Conservation (phyloP, 2,113 vertebrate genomes). For the Okapia johnstoni region DNA sequence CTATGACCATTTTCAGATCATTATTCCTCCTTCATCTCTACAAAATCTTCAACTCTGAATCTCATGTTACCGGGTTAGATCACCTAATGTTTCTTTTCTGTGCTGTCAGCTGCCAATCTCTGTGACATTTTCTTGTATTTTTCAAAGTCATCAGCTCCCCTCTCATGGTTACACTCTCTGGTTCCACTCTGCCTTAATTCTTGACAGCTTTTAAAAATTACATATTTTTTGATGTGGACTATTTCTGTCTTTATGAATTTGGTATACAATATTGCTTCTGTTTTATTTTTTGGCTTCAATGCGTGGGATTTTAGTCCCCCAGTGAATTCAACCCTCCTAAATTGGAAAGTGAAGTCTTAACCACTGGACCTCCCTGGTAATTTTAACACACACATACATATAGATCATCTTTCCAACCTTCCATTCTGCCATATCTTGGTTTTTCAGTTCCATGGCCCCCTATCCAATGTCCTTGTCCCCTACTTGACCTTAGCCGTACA, state of each 20-base stretch:
- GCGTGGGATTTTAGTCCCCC: not conserved
- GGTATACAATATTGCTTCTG: not conserved
- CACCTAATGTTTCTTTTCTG: not conserved
- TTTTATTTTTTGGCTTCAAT: not conserved
- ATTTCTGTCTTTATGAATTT: not conserved
- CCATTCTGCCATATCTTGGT: not conserved
- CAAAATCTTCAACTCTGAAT: not conserved
- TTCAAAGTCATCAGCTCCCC: not conserved
- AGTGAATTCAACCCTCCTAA: not conserved
- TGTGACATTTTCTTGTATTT: not conserved
- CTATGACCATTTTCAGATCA: not conserved
- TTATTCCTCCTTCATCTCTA: not conserved
- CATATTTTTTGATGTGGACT: not conserved
- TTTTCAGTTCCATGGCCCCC: not conserved
- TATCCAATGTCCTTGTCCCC: not conserved
- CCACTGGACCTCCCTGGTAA: not conserved
- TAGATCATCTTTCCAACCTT: not conserved
- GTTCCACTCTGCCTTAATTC: not conserved
- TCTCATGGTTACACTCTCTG: not conserved
- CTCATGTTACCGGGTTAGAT: not conserved
- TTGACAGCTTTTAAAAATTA: not conserved
- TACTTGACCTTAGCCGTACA: not conserved
- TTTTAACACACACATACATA: not conserved
- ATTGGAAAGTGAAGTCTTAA: not conserved
- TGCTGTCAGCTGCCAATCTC: not conserved